A percentile compares a stretch with the other conserved stretches of the same genome.
Evolutionary conservation across 2,797 vertebrate species (phyloP).

Genomic region (Chrysocyon brachyurus): DNA sequence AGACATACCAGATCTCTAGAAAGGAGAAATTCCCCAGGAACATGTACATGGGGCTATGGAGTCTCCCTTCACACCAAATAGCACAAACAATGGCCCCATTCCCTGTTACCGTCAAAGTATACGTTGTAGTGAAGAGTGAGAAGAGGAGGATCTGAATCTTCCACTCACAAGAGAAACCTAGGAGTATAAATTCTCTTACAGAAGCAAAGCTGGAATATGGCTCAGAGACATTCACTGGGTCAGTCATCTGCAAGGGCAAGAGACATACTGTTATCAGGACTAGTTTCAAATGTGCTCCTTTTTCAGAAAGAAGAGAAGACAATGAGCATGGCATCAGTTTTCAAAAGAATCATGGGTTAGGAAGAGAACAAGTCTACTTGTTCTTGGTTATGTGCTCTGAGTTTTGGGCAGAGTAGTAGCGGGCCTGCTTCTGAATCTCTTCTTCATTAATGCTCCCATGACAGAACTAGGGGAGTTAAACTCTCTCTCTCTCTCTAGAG

Average conservation of each 20-base stretch:
- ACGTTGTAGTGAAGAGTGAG: slow-evolving; percentile 61
- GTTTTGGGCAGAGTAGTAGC: background rate
- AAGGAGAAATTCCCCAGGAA: slow-evolving; percentile 77
- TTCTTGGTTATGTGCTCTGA: background rate
- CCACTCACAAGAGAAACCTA: slow-evolving; percentile 66
- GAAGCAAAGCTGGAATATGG: background rate
- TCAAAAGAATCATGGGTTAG: background rate
- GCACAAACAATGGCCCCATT: slow-evolving; percentile 71
- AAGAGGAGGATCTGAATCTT: slow-evolving; percentile 62
- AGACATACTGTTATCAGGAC: background rate
- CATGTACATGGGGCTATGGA: slow-evolving; percentile 74
- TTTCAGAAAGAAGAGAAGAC: background rate
- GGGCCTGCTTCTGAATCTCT: background rate
- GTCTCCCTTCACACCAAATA: slow-evolving; percentile 15
- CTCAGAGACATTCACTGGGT: slow-evolving; percentile 48
- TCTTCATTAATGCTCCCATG: background rate
- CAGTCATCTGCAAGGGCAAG: background rate
- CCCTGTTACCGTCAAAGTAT: slow-evolving; percentile 60
- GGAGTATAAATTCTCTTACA: slow-evolving; percentile 70
- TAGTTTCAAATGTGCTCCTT: background rate
- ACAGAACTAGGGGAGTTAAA: background rate
- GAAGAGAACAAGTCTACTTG: background rate
- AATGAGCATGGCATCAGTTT: background rate
- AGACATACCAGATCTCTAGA: slow-evolving; percentile 77
- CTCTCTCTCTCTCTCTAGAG: background rate